Conservation (phyloP, 2,113 vertebrate species). For the Micronisus gabar region DNA sequence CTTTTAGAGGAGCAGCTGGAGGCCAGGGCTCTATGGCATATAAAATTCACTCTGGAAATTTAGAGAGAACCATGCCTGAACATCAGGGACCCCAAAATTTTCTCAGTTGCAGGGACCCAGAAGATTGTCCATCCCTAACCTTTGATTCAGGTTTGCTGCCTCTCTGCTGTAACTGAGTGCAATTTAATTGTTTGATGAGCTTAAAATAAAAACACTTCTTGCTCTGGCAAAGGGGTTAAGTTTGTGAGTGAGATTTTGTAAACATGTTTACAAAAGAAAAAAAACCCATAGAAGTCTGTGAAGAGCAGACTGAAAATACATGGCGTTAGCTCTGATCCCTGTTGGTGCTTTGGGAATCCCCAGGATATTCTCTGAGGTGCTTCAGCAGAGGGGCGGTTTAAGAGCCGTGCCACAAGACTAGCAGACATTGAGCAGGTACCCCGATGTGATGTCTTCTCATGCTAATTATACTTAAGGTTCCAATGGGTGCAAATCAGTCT, state of each 20-base stretch:
- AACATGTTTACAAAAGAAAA: background rate
- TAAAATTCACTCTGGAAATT: background rate
- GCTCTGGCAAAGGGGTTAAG: background rate
- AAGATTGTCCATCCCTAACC: background rate
- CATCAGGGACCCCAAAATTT: background rate
- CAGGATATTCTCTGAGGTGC: background rate
- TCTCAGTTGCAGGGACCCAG: background rate
- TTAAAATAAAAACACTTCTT: background rate
- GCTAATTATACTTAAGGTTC: background rate
- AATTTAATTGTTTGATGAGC: background rate
- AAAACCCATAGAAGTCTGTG: accelerated
- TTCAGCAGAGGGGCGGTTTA: background rate
- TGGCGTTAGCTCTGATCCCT: background rate
- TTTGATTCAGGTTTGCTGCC: background rate
- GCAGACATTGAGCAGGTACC: accelerated
- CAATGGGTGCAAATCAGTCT: background rate
- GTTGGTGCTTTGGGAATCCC: background rate
- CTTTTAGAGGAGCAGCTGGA: background rate
- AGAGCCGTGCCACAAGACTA: background rate
- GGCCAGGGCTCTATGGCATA: background rate
- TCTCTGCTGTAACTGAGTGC: background rate
- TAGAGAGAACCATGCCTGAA: background rate
- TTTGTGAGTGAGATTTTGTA: background rate
- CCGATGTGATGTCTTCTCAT: accelerated
- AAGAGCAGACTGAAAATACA: background rate